A percentile compares a stretch with the other conserved stretches of the same genome.
phyloP scores from a whole-genome alignment of 2,797 vertebrate species.

The Enteromius afrohamiltoni region DNA sequence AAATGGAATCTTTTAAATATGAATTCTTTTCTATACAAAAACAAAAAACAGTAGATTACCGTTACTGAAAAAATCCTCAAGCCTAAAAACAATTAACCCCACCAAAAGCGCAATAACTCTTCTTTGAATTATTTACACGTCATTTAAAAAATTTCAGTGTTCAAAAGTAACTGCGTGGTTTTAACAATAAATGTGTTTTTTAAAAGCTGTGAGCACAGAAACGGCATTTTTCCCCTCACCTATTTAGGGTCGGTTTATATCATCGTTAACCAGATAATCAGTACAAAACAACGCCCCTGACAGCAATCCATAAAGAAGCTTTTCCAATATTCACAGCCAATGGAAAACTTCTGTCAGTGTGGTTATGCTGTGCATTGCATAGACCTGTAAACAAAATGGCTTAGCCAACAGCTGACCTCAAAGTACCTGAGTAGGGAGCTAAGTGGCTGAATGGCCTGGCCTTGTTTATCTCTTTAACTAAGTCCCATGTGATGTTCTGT shows the following conservation, averaged over 20 bases:
- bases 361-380: slow-evolving; percentile 1
- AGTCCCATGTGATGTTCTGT: slow-evolving; percentile 41
- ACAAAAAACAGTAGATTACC: not conserved
- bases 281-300: not conserved
- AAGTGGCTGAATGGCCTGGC: slow-evolving; percentile 38
- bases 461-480: slow-evolving; percentile 49
- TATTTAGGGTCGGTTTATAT: not conserved
- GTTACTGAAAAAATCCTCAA: not conserved
- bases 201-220: not conserved
- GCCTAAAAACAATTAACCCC: not conserved
- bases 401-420: slow-evolving; percentile 40
- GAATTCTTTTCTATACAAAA: not conserved
- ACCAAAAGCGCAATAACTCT: not conserved
- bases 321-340: not conserved
- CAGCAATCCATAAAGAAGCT: not conserved
- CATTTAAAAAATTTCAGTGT: not conserved
- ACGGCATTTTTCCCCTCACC: not conserved
- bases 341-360: slow-evolving; percentile 18
- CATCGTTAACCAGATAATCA: not conserved
- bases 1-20: not conserved
- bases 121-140: not conserved
- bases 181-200: not conserved
- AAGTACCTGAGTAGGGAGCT: slow-evolving; percentile 26
- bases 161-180: not conserved
- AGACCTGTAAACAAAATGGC: slow-evolving; percentile 32